Evolutionary conservation across 2,888 invertebrate species (phyloP), one percentile per base, ranked within the genome.

Genomic region (Ceriagrion tenellum): DNA sequence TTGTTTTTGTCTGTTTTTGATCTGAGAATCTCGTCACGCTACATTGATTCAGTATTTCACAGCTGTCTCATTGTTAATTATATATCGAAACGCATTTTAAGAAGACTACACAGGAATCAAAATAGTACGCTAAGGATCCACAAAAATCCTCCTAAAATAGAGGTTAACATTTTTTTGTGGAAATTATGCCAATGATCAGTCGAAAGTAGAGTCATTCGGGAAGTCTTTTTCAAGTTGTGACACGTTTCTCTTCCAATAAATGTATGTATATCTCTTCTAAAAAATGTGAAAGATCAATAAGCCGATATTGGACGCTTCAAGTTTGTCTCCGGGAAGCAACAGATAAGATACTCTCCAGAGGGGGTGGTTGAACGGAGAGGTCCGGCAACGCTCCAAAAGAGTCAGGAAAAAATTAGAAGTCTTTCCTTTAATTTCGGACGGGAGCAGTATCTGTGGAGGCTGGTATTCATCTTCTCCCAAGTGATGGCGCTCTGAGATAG

Each of bases 371-470:
- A 35, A 81, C 35, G 26, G 1, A 69, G 23, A 69, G n/a, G n/a
- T 69, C 69, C 69, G 69, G 69, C 69, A 69, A 69, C 69, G 69
- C 26, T 69, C 69, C 69, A 69, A 69, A 69, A 69, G n/a, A 69
- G 12, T 3, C 59, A 3, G 59, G 69, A 69, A 69, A 69, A 69
- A 69, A 69, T 69, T 16, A 16, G 0, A 59, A 59, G 59, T 59
- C 26, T 23, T 69, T 12, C 10, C n/a, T 69, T 69, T 23, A 69
- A 69, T 69, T 69, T 69, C 3, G 69, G 69, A 69, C 69, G 10
- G 69, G 69, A 26, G 10, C 23, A 69, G 2, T 3, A 10, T 69
- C 69, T 26, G 69, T 20, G 4, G 8, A 23, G 26, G 69, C n/a
- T 69, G 16, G 16, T 69, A 23, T 1, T 69, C 69, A 69, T 20